Conservation (phyloP, 2,888 invertebrate species). For the Hypomecis atomaria region DNA sequence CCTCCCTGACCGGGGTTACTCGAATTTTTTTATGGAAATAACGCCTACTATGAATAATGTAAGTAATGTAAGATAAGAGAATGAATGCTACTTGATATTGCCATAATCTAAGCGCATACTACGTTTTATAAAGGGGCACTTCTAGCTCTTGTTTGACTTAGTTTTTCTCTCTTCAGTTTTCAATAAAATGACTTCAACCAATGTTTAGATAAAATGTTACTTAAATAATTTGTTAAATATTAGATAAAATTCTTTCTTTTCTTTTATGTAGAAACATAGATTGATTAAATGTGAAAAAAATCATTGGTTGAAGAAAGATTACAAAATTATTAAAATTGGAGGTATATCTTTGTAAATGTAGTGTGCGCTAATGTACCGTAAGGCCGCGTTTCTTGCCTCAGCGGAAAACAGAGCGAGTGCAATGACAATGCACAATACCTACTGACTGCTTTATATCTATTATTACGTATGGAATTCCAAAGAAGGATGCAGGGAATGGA, state of each 20-base stretch:
- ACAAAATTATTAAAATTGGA: slow-evolving; percentile 1
- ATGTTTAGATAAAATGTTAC: too few species aligned
- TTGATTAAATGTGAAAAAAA: too few species aligned
- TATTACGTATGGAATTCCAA: too few species aligned
- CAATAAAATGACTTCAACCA: too few species aligned
- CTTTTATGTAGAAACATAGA: too few species aligned
- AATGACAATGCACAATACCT: neutral
- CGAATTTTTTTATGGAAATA: slow-evolving; percentile 17
- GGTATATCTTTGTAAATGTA: neutral
- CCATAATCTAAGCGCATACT: slow-evolving; percentile 24
- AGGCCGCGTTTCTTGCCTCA: neutral
- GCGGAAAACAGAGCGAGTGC: neutral
- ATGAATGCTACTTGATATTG: slow-evolving; percentile 23
- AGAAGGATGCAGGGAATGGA: too few species aligned
- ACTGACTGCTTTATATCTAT: too few species aligned
- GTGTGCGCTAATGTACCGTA: slow-evolving; percentile 30
- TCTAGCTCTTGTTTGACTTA: neutral
- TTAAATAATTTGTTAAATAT: too few species aligned
- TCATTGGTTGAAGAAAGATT: too few species aligned
- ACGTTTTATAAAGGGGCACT: neutral
- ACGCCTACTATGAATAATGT: slow-evolving; percentile 8
- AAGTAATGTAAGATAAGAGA: slow-evolving; percentile 17
- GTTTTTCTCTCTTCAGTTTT: too few species aligned
- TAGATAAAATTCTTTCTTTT: too few species aligned
- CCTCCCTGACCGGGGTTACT: slow-evolving; percentile 11